phyloP scores from a whole-genome alignment of 2,888 invertebrate species.

The Orchesellides sinensis region DNA sequence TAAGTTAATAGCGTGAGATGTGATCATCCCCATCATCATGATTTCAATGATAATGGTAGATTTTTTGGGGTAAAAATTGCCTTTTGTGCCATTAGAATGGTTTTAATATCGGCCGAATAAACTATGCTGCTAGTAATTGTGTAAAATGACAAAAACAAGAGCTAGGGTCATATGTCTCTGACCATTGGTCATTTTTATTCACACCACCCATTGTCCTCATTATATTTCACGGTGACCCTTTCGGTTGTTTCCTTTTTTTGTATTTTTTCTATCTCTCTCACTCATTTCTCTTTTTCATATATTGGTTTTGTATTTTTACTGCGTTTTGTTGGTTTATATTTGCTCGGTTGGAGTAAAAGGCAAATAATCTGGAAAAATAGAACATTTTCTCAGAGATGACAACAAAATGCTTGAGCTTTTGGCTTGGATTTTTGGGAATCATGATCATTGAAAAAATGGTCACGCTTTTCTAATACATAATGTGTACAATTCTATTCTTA shows the following conservation, averaged over 20 bases:
- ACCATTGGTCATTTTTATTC: slow-evolving; percentile 64
- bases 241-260: slow-evolving; percentile 22
- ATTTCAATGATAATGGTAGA: too few species aligned
- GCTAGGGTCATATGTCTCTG: slow-evolving; percentile 65
- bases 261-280: slow-evolving; percentile 45
- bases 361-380: neutral
- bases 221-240: slow-evolving; percentile 47
- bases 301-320: neutral
- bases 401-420: neutral
- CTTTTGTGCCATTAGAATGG: too few species aligned
- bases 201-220: slow-evolving; percentile 29
- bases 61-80: too few species aligned
- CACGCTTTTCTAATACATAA: slow-evolving; percentile 33
- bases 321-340: too few species aligned
- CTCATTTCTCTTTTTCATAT: slow-evolving; percentile 18
- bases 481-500: slow-evolving; percentile 6
- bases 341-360: slow-evolving; percentile 10
- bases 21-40: too few species aligned
- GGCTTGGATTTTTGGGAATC: neutral
- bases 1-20: too few species aligned
- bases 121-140: neutral
- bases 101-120: too few species aligned
- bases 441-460: slow-evolving; percentile 31
- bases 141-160: slow-evolving; percentile 60
- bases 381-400: neutral